Evolutionary conservation across 1,140 invertebrate species (phyloP).

Genomic region (Calosoma granatense): DNA sequence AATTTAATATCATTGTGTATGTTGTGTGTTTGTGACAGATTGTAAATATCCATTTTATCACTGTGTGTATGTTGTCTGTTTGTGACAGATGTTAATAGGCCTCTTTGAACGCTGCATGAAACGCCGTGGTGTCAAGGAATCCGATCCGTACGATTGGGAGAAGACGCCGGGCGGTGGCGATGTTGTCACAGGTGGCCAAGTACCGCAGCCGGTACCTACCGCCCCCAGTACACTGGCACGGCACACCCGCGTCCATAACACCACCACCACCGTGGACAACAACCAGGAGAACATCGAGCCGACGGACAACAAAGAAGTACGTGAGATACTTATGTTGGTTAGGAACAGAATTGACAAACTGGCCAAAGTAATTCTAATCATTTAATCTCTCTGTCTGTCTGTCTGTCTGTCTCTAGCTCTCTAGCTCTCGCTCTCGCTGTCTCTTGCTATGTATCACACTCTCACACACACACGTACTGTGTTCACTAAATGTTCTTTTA

Average conservation of each 20-base stretch:
- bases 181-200: slow-evolving; percentile 20
- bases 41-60: neutral
- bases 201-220: slow-evolving; percentile 26
- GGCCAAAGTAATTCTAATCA: neutral
- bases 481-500: too few species aligned
- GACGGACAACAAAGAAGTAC: slow-evolving; percentile 51
- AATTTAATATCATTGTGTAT: too few species aligned
- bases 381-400: too few species aligned
- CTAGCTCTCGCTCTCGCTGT: too few species aligned
- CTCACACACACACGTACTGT: too few species aligned
- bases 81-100: slow-evolving; percentile 59
- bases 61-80: slow-evolving; percentile 1
- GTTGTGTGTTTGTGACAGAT: neutral
- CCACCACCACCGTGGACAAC: slow-evolving; percentile 38
- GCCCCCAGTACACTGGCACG: slow-evolving; percentile 35
- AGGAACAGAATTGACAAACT: neutral
- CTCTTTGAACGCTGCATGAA: slow-evolving; percentile 93
- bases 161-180: slow-evolving; percentile 43
- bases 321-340: slow-evolving; percentile 23
- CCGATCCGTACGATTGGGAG: slow-evolving; percentile 96
- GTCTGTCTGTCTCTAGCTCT: too few species aligned
- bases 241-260: slow-evolving; percentile 36
- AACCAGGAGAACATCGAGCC: slow-evolving; percentile 67
- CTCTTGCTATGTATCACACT: too few species aligned
- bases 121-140: slow-evolving; percentile 75